Evolutionary conservation across 2,797 vertebrate species (phyloP).

Genomic region (Anguilla megastoma): DNA sequence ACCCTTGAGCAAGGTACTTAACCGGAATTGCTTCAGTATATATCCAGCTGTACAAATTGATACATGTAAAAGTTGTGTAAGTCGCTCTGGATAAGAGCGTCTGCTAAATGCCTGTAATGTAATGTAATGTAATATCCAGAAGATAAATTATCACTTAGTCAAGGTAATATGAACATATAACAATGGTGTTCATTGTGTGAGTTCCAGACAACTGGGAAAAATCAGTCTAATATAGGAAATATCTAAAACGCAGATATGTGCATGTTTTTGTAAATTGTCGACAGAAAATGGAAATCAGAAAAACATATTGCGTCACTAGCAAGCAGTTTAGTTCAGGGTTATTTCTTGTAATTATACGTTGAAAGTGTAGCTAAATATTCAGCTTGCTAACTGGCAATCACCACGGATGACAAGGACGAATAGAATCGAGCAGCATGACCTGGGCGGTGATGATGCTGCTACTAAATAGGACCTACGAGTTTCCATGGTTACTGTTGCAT

Average conservation of each 20-base stretch:
- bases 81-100: too few relatives aligned
- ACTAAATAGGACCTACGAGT: not conserved
- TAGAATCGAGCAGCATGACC: not conserved
- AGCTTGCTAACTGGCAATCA: not conserved
- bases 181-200: not conserved
- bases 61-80: too few relatives aligned
- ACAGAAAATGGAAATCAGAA: not conserved
- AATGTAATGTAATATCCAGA: not conserved
- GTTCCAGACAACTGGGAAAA: not conserved
- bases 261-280: not conserved
- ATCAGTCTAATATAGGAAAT: too few relatives aligned
- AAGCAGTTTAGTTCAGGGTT: not conserved
- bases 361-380: not conserved
- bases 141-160: not conserved
- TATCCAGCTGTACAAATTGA: too few relatives aligned
- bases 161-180: too few relatives aligned
- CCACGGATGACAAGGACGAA: not conserved
- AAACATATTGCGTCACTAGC: not conserved
- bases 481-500: not conserved
- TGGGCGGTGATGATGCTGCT: constrained; percentile 13
- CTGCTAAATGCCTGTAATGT: too few relatives aligned
- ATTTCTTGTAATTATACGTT: not conserved
- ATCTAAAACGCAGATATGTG: not conserved
- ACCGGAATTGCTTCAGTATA: too few relatives aligned
- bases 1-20: too few relatives aligned